Conservation (phyloP, 2,113 vertebrate genomes). For the Pygoscelis antarcticus region DNA sequence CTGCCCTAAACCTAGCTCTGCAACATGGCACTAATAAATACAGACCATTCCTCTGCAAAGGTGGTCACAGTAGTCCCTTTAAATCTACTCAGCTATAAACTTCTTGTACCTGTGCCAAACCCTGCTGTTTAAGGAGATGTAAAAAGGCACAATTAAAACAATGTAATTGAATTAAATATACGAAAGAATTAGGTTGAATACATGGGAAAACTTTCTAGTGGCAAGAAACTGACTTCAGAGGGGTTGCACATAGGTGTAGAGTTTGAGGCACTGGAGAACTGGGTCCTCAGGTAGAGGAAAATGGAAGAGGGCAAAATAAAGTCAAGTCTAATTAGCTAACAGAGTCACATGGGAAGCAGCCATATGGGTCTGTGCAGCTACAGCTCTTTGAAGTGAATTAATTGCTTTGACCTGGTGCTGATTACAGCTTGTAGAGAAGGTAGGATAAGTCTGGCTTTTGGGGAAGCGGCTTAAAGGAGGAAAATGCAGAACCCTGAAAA, state of each 20-base stretch:
- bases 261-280: background rate
- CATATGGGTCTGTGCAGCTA: conserved; percentile 45
- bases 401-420: conserved; percentile 66
- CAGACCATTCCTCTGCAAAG: background rate
- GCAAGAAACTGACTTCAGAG: background rate
- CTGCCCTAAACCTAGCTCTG: background rate
- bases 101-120: background rate
- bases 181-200: background rate
- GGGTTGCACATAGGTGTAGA: background rate
- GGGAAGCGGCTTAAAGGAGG: background rate
- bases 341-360: conserved; percentile 38
- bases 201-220: background rate
- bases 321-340: conserved; percentile 51
- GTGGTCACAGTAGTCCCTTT: background rate
- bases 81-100: background rate
- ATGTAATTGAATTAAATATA: conserved; percentile 23
- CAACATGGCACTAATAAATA: background rate
- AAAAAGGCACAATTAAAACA: background rate
- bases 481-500: background rate
- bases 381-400: conserved; percentile 57
- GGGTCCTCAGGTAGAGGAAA: background rate
- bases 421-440: conserved; percentile 16
- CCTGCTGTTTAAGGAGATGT: background rate
- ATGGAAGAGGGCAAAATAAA: conserved; percentile 30
- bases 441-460: background rate